Evolutionary conservation across 2,797 vertebrate genomes (phyloP), one percentile per base, ranked within the genome.

Genomic region (Babyrousa celebensis): DNA sequence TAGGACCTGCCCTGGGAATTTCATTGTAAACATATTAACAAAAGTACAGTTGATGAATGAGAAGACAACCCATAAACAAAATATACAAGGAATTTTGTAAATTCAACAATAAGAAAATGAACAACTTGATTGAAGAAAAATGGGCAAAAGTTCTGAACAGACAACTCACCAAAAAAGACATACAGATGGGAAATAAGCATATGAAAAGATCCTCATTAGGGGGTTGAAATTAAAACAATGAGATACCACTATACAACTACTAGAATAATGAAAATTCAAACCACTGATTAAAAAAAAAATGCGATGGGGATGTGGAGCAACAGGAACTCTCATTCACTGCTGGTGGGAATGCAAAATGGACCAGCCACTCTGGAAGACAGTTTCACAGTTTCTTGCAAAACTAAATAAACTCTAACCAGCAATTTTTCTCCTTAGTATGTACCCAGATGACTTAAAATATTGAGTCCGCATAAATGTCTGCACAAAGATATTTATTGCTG

Each of bases 261-360:
- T 1, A n/a, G 70, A 77, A 62, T 27, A 27, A 54, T 12, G 71
- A 5, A 79, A 56, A 54, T 5, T 8, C 27, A 68, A 25, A 63
- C 12, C 40, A 27, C 65, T 27, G 68, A 23, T 12, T 12, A 82
- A 23, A 14, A 40, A 12, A 1, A 88, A 84, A 87, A 25, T 48
- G 27, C 40, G 6, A 5, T 0, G 6, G 62, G 21, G 3, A 58
- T 12, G 0, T 43, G 27, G 12, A 71, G 1, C 0, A 7, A 36
- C 21, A 7, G 1, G 14, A 5, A 20, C 36, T 70, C 3, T 5
- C 29, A 12, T 5, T 18, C 21, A 20, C 1, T 56, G n/a, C 5
- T 16, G 4, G 1, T 5, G 25, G 10, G 5, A 75, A 32, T 21
- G 23, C 5, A 77, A 84, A 90, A 67, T 43, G 11, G 12, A 20